Evolutionary conservation across 2,113 vertebrate genomes (phyloP), one percentile per base, ranked within the genome.

Genomic region (Scytalopus superciliaris): DNA sequence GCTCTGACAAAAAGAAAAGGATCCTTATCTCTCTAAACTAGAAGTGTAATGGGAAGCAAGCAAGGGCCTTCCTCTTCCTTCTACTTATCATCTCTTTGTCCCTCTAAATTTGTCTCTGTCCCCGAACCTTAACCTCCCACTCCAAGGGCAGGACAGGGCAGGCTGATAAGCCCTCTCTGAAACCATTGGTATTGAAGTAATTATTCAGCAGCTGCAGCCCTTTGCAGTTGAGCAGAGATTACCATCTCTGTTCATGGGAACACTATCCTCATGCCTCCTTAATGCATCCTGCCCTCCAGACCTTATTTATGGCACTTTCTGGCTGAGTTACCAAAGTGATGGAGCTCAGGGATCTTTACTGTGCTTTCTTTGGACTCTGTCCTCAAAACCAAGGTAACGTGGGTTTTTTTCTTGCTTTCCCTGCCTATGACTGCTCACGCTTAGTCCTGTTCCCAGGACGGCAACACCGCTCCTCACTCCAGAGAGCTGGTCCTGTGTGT

Each of bases 191-290:
- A 70, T 70, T 87, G 92, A 87, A 74, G 91, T 72, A 87, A 92
- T 96, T 87, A 40, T 56, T 90, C 89, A 91, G 63, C 95, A 94
- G 81, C 94, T 89, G 89, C 84, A 91, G 89, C 69, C 63, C 75
- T 90, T 15, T 86, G 90, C 72, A 86, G 94, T 88, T 89, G 93
- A 91, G 89, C 91, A 70, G 84, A 94, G 95, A 96, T 96, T 94
- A 67, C 84, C 69, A 93, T 95, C 92, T 94, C 89, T 74, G 28
- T 56, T 37, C 87, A 83, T 93, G 75, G 84, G 87, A 95, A 95
- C 83, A 35, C 42, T 66, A 18, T 85, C 94, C 85, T 87, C 22
- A 0, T 74, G 74, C 59, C 74, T 94, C 74, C 75, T 56, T 45
- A 87, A 56, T 31, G 55, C n/a, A 69, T 74, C 83, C 87, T 83